A percentile compares a stretch with the other conserved stretches of the same genome.
Evolutionary conservation across 2,797 vertebrate genomes (phyloP).

Genomic region (Iguana delicatissima): DNA sequence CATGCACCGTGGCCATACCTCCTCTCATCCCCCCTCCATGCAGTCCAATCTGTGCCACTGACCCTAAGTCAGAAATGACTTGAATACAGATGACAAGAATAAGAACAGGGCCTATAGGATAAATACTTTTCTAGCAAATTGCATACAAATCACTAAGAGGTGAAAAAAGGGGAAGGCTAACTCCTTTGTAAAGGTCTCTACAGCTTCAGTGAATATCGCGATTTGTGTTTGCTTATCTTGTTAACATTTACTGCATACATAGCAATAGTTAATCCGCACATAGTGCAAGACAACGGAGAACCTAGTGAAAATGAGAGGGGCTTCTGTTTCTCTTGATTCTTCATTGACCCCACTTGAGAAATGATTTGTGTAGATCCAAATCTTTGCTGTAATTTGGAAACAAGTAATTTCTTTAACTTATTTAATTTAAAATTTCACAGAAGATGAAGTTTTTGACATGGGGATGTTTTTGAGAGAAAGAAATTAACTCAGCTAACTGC

Average conservation of each 20-base stretch:
- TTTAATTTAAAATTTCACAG: background rate
- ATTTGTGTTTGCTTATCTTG: background rate
- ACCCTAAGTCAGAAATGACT: background rate
- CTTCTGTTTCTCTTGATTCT: conserved; percentile 31
- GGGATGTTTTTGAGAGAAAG: no score
- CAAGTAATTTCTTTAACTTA: background rate
- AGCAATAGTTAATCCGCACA: background rate
- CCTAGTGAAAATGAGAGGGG: background rate
- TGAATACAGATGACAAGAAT: no score
- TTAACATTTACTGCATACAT: background rate
- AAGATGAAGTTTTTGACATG: background rate
- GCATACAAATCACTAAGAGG: background rate
- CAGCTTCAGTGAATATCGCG: background rate
- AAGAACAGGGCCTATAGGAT: background rate
- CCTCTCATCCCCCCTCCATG: no score
- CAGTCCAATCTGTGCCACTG: no score
- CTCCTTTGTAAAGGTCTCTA: background rate
- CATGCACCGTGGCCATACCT: no score
- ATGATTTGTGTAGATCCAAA: background rate
- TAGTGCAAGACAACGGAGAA: background rate
- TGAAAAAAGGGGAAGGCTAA: fast-evolving
- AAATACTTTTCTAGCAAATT: background rate
- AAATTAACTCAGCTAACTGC: conserved; percentile 14
- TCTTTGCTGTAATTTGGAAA: conserved; percentile 11
- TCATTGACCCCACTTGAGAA: background rate